Evolutionary conservation across 1,140 invertebrate genomes (phyloP).

Genomic region (Coelopa frigida): DNA sequence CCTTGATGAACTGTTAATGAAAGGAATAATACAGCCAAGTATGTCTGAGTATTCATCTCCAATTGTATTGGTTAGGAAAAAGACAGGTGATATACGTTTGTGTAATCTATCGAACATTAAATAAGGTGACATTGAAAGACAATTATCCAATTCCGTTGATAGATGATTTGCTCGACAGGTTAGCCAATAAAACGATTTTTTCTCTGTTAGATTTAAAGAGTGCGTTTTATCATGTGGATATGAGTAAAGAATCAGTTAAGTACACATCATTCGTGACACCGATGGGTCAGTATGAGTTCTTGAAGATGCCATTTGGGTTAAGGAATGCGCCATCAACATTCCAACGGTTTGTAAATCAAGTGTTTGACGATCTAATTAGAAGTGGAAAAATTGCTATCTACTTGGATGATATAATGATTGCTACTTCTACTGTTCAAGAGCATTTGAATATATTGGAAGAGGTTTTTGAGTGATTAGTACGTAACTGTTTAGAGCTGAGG

Average conservation of each 20-base stretch:
- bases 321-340: conserved; percentile 33
- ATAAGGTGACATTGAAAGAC: conserved; percentile 20
- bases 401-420: conserved; percentile 15
- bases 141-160: conserved; percentile 33
- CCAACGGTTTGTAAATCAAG: conserved; percentile 38
- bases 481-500: conserved; percentile 38
- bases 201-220: conserved; percentile 40
- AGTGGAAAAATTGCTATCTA: conserved; percentile 8
- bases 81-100: conserved; percentile 20
- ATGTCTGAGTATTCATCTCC: conserved; percentile 27
- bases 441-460: conserved; percentile 14
- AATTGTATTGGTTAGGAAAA: conserved; percentile 26
- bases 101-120: conserved; percentile 24
- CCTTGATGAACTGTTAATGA: conserved; percentile 21
- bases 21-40: conserved; percentile 21
- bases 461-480: conserved; percentile 21
- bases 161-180: conserved; percentile 27
- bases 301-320: conserved; percentile 21
- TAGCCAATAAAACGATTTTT: conserved; percentile 20
- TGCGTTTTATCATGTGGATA: conserved; percentile 34
- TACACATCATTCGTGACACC: conserved; percentile 33
- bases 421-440: neutral
- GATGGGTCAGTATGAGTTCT: conserved; percentile 26
- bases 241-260: conserved; percentile 18
- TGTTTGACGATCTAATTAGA: conserved; percentile 24